Evolutionary conservation across 2,113 vertebrate genomes (phyloP).

Genomic region (Sapajus apella): DNA sequence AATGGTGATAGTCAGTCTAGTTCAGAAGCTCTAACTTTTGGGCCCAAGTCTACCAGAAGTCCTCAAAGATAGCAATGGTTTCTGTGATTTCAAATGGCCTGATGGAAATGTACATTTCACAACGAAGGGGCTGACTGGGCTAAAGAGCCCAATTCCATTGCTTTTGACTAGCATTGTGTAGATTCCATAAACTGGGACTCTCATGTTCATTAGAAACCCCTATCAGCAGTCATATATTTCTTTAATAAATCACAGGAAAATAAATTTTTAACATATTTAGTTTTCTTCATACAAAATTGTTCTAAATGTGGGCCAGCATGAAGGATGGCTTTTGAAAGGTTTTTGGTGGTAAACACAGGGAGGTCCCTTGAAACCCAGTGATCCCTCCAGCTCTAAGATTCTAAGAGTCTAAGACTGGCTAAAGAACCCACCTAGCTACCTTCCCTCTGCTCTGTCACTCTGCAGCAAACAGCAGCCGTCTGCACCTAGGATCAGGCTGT

Average conservation of each 20-base stretch:
- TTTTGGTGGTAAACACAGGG: not conserved
- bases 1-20: not conserved
- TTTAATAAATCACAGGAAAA: not conserved
- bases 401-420: not conserved
- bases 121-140: not conserved
- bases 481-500: not conserved
- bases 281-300: not conserved
- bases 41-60: not conserved
- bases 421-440: rapidly evolving
- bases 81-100: not conserved
- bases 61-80: not conserved
- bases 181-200: no score
- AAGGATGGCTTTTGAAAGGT: not conserved
- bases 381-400: not conserved
- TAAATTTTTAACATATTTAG: not conserved
- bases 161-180: not conserved
- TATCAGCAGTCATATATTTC: not conserved
- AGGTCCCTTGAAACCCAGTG: not conserved
- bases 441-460: not conserved
- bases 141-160: not conserved
- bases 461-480: not conserved
- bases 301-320: not conserved
- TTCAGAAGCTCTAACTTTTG: not conserved
- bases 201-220: not conserved
- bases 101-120: not conserved